phyloP scores from a whole-genome alignment of 2,888 invertebrate genomes.

The Tridacna crocea region DNA sequence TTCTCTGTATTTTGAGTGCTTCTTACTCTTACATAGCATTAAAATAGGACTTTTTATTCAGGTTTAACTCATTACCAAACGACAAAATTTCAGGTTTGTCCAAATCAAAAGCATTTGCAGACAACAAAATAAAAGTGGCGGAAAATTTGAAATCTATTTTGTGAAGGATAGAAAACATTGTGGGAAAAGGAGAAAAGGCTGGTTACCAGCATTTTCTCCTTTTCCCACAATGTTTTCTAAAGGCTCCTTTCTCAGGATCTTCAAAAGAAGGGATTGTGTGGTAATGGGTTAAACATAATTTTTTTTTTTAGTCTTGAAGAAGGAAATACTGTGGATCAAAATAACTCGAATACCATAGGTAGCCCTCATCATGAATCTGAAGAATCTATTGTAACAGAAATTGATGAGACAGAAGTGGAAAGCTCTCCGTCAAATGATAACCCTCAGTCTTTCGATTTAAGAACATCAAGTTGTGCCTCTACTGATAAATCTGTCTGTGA shows the following conservation, averaged over 20 bases:
- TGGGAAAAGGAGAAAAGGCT: neutral
- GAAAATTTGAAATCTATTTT: too few species aligned
- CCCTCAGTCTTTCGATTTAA: neutral
- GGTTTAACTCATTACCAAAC: too few species aligned
- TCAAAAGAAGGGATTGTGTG: too few species aligned
- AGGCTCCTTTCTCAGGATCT: too few species aligned
- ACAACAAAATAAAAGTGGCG: too few species aligned
- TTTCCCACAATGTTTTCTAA: neutral
- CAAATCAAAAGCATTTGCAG: too few species aligned
- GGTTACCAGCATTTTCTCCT: neutral
- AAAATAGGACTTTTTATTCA: too few species aligned
- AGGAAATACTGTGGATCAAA: constrained; percentile 6
- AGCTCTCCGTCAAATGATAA: neutral
- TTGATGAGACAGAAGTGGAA: neutral
- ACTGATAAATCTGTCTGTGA: constrained; percentile 40
- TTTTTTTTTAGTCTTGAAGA: constrained; percentile 5
- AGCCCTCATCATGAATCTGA: constrained; percentile 1
- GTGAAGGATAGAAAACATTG: neutral
- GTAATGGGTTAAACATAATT: too few species aligned
- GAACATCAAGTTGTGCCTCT: constrained; percentile 1
- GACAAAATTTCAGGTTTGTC: too few species aligned
- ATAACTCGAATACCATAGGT: neutral
- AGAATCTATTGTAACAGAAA: constrained; percentile 18
- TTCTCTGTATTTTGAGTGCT: too few species aligned
- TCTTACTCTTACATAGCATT: too few species aligned